Evolutionary conservation across 2,888 invertebrate species (phyloP).

Genomic region (Bursaphelenchus okinawaensis): DNA sequence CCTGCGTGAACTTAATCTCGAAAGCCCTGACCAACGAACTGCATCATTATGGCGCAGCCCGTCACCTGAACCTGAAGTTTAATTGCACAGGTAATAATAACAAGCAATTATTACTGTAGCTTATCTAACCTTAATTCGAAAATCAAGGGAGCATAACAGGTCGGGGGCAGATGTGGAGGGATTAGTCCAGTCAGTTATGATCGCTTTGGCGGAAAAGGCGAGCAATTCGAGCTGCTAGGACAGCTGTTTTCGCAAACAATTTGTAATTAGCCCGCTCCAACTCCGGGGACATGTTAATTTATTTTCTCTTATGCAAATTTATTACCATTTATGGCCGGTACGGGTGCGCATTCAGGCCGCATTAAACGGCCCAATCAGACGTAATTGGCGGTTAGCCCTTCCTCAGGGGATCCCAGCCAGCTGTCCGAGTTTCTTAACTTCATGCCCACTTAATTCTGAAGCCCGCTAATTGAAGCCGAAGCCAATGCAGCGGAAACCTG

Average conservation of each 20-base stretch:
- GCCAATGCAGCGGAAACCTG: background rate
- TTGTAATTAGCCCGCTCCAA: background rate
- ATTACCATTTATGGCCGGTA: background rate
- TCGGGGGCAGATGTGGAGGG: background rate
- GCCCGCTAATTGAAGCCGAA: background rate
- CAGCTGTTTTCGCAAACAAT: background rate
- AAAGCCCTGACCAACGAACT: slow-evolving; percentile 21
- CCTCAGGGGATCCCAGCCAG: background rate
- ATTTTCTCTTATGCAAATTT: background rate
- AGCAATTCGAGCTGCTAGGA: background rate
- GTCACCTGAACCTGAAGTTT: slow-evolving; percentile 23
- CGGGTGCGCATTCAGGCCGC: background rate
- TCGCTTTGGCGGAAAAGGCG: background rate
- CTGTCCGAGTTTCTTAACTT: background rate
- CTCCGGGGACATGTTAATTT: background rate
- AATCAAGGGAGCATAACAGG: background rate
- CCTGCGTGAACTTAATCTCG: slow-evolving; percentile 12
- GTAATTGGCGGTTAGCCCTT: background rate
- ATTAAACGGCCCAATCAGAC: background rate
- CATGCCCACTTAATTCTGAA: background rate
- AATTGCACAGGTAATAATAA: slow-evolving; percentile 24
- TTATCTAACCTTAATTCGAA: slow-evolving; percentile 1
- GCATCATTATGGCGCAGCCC: background rate
- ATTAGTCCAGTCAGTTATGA: background rate
- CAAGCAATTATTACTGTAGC: background rate